Base-by-base conservation (phyloP, 2,888 invertebrate species). In the Exephanes ischioxanthus region DNA sequence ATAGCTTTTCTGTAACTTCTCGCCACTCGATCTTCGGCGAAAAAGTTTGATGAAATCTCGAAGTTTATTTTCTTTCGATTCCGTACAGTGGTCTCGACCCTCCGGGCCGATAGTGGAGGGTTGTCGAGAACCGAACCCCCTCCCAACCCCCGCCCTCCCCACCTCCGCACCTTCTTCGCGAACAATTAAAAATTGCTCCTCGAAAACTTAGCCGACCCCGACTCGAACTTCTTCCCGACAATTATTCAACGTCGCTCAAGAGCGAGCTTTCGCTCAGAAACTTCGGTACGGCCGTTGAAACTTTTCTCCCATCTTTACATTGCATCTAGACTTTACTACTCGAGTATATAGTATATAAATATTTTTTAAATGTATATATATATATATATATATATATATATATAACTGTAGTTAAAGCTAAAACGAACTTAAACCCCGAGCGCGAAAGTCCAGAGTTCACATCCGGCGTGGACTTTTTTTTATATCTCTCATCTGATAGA, bases 221-320 rank as follows among this genome's bases (percentile, higher is more conserved):
- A 61, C 9, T 19, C 7, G 67, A 77, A 33, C n/a, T 73, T 73
- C 48, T 51, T 78, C 75, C 14, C 45, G 58, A 76, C 75, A 82
- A 82, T 79, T 81, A 76, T 79, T 82, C 70, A 80, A 76, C 82
- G 67, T 76, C 70, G 41, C 80, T 72, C 48, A 71, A 1, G 26
- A 48, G 19, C 26, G 70, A 70, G 45, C 66, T 61, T 77, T 45
- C 41, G 45, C 45, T 66, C 53, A 55, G 33, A 22, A 75, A 77
- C 76, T 67, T 80, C 48, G 11, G 48, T 53, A 41, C 22, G 61
- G 30, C 70, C 55, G 45, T 22, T 16, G 22, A 82, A 85, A 82
- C 68, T 85, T 82, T 70, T 70, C 75, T 82, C 45, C 30, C 26
- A 33, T 67, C 37, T 58, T 7, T 67, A 19, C 66, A 45, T 48